Evolutionary conservation across 2,797 vertebrate genomes (phyloP), one percentile per base, ranked within the genome.

Genomic region (Sebastes itinus): DNA sequence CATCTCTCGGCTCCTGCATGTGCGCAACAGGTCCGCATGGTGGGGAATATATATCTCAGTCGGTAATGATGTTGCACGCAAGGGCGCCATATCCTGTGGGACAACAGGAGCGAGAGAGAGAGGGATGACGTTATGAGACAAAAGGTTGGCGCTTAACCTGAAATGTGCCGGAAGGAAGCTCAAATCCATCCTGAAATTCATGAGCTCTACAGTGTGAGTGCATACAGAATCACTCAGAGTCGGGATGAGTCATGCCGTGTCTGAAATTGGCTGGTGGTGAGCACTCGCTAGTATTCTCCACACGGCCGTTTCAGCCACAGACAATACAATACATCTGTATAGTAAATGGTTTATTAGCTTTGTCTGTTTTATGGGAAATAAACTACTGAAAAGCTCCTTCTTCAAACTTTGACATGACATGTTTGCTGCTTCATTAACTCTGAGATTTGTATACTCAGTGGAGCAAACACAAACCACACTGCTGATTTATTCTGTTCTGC

Each of bases 1-100:
- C 84, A 83, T 83, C 88, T 84, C 60, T 67, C 38, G 22, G 78
- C 66, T 80, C 72, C 74, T 8, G 38, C 14, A 16, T 16, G 78
- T 64, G 66, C 20, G n/a, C 83, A 79, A 73, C 89, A 73, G 85
- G 84, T 86, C 76, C 75, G 68, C 42, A 30, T 32, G 70, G 70
- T 72, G 32, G 68, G 59, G 76, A 68, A 75, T 75, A 73, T 75
- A 73, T 74, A 80, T 87, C 38, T 80, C 61, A 82, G 54, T 14
- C 7, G 2, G 38, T 78, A 77, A 83, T 59, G 80, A 83, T 62
- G 72, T 69, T 58, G 68, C 75, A 33, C 56, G 73, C 11, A 11
- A 76, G 55, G 64, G 54, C 35, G 32, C 56, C 4, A 3, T 52
- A 52, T 85, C 84, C 81, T 54, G 66, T 71, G 75, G 42, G 78